Evolutionary conservation across 2,888 invertebrate genomes (phyloP).

Genomic region (Ligdia adustata): DNA sequence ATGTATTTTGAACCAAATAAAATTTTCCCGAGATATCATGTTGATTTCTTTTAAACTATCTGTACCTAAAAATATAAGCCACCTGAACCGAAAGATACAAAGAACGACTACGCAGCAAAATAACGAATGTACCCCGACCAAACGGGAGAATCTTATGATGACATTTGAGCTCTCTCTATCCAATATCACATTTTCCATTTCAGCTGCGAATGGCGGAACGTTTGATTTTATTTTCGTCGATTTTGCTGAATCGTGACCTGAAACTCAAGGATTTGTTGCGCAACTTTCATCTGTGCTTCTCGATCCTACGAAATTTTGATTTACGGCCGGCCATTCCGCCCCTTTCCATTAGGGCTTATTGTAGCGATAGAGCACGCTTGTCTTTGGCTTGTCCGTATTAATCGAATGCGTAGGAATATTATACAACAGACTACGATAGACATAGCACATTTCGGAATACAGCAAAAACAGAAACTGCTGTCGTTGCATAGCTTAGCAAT

Average conservation of each 20-base stretch:
- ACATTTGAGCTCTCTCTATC: slow-evolving; percentile 57
- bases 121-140: slow-evolving; percentile 33
- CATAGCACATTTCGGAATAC: too few relatives aligned
- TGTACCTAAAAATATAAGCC: slow-evolving; percentile 17
- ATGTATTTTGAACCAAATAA: too few relatives aligned
- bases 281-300: slow-evolving; percentile 61
- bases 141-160: slow-evolving; percentile 57
- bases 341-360: slow-evolving; percentile 38
- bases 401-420: neutral
- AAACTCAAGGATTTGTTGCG: slow-evolving; percentile 66
- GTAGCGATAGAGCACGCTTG: slow-evolving; percentile 15
- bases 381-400: slow-evolving; percentile 5
- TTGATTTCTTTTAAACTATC: slow-evolving; percentile 11
- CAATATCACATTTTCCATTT: slow-evolving; percentile 69
- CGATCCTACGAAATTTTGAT: slow-evolving; percentile 51
- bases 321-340: slow-evolving; percentile 35
- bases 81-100: slow-evolving; percentile 21
- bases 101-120: slow-evolving; percentile 25
- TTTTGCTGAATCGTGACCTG: slow-evolving; percentile 74
- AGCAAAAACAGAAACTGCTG: too few relatives aligned
- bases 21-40: neutral
- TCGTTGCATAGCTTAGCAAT: neutral
- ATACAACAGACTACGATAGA: too few relatives aligned
- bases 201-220: slow-evolving; percentile 57
- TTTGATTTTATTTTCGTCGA: slow-evolving; percentile 75